Percentiles rank a stretch among this genome's conserved stretches.
These are phyloP conservation scores for Potamilus streckersoni DNA, from an alignment of 1,140 invertebrate species.

Conservation along the genomic window DNA sequence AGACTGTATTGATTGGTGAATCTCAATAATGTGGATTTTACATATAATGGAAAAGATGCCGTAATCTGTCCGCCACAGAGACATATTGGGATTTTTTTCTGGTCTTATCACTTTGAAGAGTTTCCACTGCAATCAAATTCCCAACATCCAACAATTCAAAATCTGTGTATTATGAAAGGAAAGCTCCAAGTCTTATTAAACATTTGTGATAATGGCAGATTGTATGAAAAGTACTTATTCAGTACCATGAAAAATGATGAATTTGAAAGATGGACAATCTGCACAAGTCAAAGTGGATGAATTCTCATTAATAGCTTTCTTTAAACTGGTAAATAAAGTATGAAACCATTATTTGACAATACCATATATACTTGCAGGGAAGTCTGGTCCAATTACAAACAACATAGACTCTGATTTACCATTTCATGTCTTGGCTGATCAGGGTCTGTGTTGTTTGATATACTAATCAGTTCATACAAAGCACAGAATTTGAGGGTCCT, in stretches of 20 bases:
- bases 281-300: neutral
- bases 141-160: conserved; percentile 27
- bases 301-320: too few relatives aligned
- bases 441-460: too few relatives aligned
- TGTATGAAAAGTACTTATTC: conserved; percentile 38
- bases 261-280: conserved; percentile 23
- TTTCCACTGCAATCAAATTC: conserved; percentile 24
- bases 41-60: conserved; percentile 29
- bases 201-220: conserved; percentile 32
- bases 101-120: conserved; percentile 16
- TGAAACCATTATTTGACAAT: too few relatives aligned
- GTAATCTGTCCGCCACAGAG: conserved; percentile 17
- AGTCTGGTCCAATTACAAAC: too few relatives aligned
- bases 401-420: too few relatives aligned
- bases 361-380: too few relatives aligned
- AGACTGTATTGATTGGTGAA: neutral
- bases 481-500: too few relatives aligned
- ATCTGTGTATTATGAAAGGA: conserved; percentile 35
- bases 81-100: conserved; percentile 26
- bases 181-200: conserved; percentile 35
- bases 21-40: conserved; percentile 32
- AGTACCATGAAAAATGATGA: conserved; percentile 27
- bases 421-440: too few relatives aligned
- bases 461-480: too few relatives aligned
- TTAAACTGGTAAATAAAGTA: too few relatives aligned